Percentiles rank a stretch among this genome's conserved stretches.
phyloP scores from a whole-genome alignment of 2,113 vertebrate species.

The Dipodomys merriami region DNA sequence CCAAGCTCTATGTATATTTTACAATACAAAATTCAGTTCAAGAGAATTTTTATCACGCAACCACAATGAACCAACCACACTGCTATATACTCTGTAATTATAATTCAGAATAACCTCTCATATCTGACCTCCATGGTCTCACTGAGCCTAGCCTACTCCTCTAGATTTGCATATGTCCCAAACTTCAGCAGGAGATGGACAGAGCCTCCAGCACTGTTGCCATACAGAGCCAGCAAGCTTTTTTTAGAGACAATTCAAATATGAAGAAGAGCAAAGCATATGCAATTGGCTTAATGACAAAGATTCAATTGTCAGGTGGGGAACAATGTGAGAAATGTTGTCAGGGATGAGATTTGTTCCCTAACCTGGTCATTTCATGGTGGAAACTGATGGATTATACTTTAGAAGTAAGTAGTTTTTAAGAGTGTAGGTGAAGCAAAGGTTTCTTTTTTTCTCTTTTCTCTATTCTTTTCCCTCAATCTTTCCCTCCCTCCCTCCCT shows the following conservation, averaged over 20 bases:
- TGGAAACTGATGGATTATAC: background rate
- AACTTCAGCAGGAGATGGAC: background rate
- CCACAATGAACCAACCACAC: background rate
- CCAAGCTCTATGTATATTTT: background rate
- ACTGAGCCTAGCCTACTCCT: background rate
- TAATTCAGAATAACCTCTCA: background rate
- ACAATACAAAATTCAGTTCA: conserved; percentile 29
- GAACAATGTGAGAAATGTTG: background rate
- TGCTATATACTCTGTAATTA: background rate
- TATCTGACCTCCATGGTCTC: background rate
- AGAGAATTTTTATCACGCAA: background rate
- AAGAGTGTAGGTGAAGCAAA: background rate
- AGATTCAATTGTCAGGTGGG: background rate
- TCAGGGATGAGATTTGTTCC: background rate
- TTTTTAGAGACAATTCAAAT: background rate
- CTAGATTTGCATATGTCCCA: background rate
- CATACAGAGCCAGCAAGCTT: background rate
- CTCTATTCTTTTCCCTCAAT: background rate
- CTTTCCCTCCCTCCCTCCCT: no score
- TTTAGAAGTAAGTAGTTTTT: background rate
- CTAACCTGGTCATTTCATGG: background rate
- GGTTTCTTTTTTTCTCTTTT: background rate
- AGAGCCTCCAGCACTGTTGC: background rate
- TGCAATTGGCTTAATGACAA: background rate
- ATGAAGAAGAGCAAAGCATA: background rate